A percentile compares a stretch with the other conserved stretches of the same genome.
These are phyloP conservation scores for Trisateles emortualis DNA, from an alignment of 2,888 invertebrate genomes.

Conservation along the genomic window DNA sequence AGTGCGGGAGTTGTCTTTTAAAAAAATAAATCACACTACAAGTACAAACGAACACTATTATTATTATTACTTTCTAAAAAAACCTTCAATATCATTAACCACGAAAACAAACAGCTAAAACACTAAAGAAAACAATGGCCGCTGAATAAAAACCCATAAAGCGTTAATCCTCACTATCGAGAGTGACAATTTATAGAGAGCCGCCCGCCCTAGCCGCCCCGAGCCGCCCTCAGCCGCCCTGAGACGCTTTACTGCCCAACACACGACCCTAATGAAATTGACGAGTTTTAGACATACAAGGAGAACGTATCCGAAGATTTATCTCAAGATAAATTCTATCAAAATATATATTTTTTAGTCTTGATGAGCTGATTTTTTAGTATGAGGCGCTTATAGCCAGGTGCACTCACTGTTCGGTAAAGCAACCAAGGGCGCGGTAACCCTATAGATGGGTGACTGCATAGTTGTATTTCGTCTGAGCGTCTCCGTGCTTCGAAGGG, in stretches of 20 bases:
- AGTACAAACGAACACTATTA: no score
- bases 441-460: no score
- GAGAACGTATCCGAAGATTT: conserved; percentile 27
- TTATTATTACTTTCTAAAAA: no score
- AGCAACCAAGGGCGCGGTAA: no score
- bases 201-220: conserved; percentile 37
- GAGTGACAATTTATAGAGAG: conserved; percentile 73
- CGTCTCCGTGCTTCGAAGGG: no score
- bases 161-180: conserved; percentile 57
- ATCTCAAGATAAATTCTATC: conserved; percentile 30
- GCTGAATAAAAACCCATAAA: conserved; percentile 48
- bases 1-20: no score
- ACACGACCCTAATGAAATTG: conserved; percentile 79
- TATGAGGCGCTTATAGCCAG: no score
- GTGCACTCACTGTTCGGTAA: no score
- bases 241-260: conserved; percentile 65
- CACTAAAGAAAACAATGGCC: conserved; percentile 48
- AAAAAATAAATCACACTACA: no score
- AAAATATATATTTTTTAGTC: not conserved
- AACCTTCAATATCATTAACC: not conserved
- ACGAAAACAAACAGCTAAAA: conserved; percentile 6
- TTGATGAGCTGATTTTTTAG: no score
- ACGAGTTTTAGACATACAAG: conserved; percentile 46
- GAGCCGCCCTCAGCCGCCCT: conserved; percentile 25
- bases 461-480: no score